Evolutionary conservation across 1,140 invertebrate genomes (phyloP).

Genomic region (Drosophila tani): DNA sequence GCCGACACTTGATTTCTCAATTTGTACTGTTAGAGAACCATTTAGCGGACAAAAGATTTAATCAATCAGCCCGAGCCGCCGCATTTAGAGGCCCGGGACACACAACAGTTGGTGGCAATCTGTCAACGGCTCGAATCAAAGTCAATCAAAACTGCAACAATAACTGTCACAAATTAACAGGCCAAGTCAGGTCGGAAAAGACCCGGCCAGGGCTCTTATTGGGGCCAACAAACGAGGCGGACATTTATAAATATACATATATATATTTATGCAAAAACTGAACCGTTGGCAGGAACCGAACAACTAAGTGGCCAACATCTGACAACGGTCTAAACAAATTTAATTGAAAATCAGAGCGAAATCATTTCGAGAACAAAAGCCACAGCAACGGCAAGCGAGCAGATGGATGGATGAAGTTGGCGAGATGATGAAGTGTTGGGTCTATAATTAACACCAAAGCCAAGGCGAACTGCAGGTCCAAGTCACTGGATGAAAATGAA

Average conservation of each 20-base stretch:
- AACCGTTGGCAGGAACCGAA: constrained; percentile 67
- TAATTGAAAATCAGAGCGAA: constrained; percentile 76
- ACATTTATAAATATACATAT: constrained; percentile 17
- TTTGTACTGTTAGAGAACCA: constrained; percentile 48
- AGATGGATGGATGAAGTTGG: constrained; percentile 46
- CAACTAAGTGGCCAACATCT: constrained; percentile 59
- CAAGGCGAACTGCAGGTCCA: constrained; percentile 10
- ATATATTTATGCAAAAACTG: constrained; percentile 37
- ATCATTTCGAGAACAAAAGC: constrained; percentile 54
- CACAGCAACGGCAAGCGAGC: constrained; percentile 22
- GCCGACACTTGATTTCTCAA: constrained; percentile 25
- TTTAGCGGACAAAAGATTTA: constrained; percentile 53
- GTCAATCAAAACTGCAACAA: constrained; percentile 76
- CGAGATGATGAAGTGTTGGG: constrained; percentile 21
- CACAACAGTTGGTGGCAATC: constrained; percentile 37
- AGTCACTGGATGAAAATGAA: constrained; percentile 10
- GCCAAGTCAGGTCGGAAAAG: constrained; percentile 27
- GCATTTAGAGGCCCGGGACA: constrained; percentile 21
- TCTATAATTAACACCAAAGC: constrained; percentile 46
- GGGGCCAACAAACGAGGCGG: constrained; percentile 45
- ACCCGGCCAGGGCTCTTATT: constrained; percentile 55
- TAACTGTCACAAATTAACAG: constrained; percentile 70
- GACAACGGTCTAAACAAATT: constrained; percentile 52
- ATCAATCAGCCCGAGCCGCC: constrained; percentile 34
- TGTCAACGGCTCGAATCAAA: constrained; percentile 55